phyloP scores from a whole-genome alignment of 2,113 vertebrate species.

The Phocoena phocoena region DNA sequence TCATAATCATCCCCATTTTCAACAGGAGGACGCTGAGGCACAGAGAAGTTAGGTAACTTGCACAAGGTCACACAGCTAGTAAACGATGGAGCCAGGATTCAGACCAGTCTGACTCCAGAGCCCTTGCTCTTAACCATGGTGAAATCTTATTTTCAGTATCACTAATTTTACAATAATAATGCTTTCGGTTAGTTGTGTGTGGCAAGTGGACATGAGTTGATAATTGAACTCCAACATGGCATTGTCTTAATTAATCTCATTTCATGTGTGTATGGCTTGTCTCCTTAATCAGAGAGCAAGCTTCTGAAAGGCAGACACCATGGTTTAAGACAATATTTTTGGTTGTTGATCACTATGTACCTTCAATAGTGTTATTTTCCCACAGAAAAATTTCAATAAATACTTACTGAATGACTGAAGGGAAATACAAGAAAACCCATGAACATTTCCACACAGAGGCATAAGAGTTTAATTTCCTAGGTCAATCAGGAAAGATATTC shows the following conservation, averaged over 20 bases:
- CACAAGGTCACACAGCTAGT: not conserved
- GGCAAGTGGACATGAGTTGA: not conserved
- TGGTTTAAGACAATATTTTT: not conserved
- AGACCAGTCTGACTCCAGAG: not conserved
- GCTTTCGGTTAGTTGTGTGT: not conserved
- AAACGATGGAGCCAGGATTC: not conserved
- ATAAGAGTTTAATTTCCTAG: not conserved
- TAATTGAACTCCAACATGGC: not conserved
- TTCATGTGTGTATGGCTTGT: not conserved
- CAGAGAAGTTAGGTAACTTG: not conserved
- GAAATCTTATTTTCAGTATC: slow-evolving; percentile 16
- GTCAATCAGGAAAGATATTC: not conserved
- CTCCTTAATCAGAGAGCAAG: not conserved
- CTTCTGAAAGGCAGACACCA: not conserved
- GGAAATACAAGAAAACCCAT: not conserved
- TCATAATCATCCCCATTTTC: not conserved
- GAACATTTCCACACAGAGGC: not conserved
- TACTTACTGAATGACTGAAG: slow-evolving; percentile 1
- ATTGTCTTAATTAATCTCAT: slow-evolving; percentile 10
- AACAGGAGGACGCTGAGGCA: not conserved
- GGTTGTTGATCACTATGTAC: not conserved
- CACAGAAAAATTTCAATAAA: not conserved
- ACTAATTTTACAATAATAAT: not conserved
- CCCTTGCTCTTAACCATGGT: not conserved
- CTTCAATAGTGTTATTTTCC: not conserved